Percentiles rank a stretch among this genome's conserved stretches.
phyloP scores from a whole-genome alignment of 2,888 invertebrate species.

The Hydropsyche betteni region DNA sequence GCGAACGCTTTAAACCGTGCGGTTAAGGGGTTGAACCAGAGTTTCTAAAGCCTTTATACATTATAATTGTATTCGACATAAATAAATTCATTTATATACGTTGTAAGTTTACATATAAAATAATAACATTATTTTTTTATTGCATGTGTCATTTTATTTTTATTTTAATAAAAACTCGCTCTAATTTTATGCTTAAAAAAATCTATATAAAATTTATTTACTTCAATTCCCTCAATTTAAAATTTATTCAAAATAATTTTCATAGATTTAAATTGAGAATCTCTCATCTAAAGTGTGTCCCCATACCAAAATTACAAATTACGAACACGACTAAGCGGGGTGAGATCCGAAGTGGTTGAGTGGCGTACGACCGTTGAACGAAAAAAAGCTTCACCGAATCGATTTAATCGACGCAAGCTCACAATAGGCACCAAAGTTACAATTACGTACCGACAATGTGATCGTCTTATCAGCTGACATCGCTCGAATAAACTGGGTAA shows the following conservation, averaged over 20 bases:
- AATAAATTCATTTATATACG: background rate
- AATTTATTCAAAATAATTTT: too few species aligned
- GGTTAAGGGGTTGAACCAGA: slow-evolving; percentile 35
- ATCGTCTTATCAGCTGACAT: slow-evolving; percentile 32
- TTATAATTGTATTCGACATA: background rate
- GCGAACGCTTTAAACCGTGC: slow-evolving; percentile 37
- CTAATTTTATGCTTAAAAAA: too few species aligned
- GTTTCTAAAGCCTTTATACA: slow-evolving; percentile 25
- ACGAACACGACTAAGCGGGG: slow-evolving; percentile 22
- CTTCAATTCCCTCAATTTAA: too few species aligned
- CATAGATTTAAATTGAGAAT: background rate
- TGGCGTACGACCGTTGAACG: slow-evolving; percentile 29
- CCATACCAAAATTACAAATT: slow-evolving; percentile 24
- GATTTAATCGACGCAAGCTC: slow-evolving; percentile 35
- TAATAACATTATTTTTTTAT: too few species aligned
- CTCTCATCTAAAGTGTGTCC: background rate
- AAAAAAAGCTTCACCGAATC: slow-evolving; percentile 25
- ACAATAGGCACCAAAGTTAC: slow-evolving; percentile 36
- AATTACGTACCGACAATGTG: slow-evolving; percentile 34
- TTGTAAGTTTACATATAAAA: too few species aligned
- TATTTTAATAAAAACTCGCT: too few species aligned
- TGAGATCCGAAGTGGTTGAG: slow-evolving; percentile 29
- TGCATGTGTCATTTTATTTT: too few species aligned
- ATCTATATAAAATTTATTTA: too few species aligned
- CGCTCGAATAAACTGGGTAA: slow-evolving; percentile 36